These are phyloP conservation scores for Leptopilina drosophilae DNA, from an alignment of 2,888 invertebrate species.

Conservation along the genomic window DNA sequence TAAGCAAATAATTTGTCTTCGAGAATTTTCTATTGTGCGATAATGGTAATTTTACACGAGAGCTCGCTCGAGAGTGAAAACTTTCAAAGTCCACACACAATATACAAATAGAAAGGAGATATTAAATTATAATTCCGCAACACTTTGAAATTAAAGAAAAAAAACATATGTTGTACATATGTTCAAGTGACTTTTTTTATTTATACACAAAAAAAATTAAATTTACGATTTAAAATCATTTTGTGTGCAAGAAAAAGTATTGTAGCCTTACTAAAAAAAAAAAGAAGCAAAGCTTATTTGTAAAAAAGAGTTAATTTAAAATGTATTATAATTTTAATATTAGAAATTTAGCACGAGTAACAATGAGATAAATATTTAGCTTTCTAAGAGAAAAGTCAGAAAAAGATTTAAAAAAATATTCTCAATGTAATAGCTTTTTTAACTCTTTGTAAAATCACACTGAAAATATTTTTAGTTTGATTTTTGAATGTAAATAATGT, in stretches of 20 bases:
- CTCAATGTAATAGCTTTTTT: slow-evolving; percentile 28
- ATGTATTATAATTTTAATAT: slow-evolving; percentile 5
- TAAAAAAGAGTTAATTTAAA: slow-evolving; percentile 20
- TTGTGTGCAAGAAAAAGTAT: not conserved
- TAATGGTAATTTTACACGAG: too few relatives aligned
- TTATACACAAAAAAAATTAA: slow-evolving; percentile 33
- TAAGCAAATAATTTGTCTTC: not conserved
- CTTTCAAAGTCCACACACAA: not conserved
- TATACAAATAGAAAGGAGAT: not conserved
- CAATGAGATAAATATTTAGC: not conserved
- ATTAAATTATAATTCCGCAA: not conserved
- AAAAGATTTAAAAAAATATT: not conserved
- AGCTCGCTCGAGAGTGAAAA: not conserved
- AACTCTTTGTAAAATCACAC: slow-evolving; percentile 17
- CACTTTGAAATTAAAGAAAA: not conserved
- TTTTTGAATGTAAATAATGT: slow-evolving; percentile 62
- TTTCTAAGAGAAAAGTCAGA: not conserved
- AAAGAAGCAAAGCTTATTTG: slow-evolving; percentile 18
- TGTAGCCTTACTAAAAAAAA: slow-evolving; percentile 2
- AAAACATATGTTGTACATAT: slow-evolving; percentile 4
- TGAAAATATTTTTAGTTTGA: slow-evolving; percentile 17
- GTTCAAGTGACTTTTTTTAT: slow-evolving; percentile 44
- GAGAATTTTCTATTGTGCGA: not conserved
- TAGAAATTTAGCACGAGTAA: not conserved
- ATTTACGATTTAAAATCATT: slow-evolving; percentile 24